Percentiles rank a stretch among this genome's conserved stretches.
Evolutionary conservation across 2,797 vertebrate genomes (phyloP).

Genomic region (Clarias platycephalus): DNA sequence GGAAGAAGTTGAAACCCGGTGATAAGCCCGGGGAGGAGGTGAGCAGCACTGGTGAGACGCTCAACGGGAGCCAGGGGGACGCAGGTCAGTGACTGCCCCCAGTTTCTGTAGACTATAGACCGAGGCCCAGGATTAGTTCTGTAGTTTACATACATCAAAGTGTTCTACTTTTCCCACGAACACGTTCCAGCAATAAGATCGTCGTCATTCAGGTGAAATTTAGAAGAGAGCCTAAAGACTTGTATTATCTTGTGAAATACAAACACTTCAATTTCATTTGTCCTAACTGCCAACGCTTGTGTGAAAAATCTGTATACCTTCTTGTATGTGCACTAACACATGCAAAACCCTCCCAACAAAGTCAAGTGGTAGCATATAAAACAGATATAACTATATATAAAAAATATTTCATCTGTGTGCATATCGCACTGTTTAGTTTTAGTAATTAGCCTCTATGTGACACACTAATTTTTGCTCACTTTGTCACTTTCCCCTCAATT

Average conservation of each 20-base stretch:
- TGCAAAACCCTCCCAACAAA: background rate
- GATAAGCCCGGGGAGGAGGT: constrained; percentile 89
- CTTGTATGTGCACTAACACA: background rate
- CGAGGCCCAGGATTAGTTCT: constrained; percentile 22
- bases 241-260: background rate
- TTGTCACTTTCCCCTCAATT: background rate
- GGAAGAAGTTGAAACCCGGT: constrained; percentile 97
- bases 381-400: background rate
- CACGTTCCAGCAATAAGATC: background rate
- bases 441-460: background rate
- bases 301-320: background rate
- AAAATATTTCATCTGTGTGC: background rate
- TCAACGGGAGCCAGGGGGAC: constrained; percentile 71
- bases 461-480: background rate
- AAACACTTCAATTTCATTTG: background rate
- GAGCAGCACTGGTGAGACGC: constrained; percentile 80
- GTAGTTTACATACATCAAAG: background rate
- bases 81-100: constrained; percentile 72
- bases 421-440: background rate
- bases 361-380: background rate
- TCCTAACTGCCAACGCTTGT: no score
- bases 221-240: background rate
- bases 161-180: background rate
- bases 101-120: constrained; percentile 53
- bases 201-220: background rate